Percentiles rank a stretch among this genome's conserved stretches.
Evolutionary conservation across 2,888 invertebrate genomes (phyloP).

Genomic region (Acheta domesticus): DNA sequence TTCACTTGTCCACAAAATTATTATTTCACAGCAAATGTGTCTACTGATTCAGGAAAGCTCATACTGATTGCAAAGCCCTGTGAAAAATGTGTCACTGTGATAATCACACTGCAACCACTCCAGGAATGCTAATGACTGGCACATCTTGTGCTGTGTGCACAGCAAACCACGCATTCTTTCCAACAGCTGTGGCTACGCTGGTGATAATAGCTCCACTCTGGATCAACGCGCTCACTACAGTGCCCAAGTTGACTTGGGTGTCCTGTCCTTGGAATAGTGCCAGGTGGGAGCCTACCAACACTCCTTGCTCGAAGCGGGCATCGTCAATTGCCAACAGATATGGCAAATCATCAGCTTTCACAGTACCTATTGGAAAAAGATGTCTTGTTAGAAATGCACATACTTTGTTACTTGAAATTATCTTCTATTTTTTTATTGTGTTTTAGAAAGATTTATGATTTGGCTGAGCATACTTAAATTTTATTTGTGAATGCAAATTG

Average conservation of each 20-base stretch:
- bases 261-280: constrained; percentile 39
- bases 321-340: constrained; percentile 47
- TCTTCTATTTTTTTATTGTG: not conserved
- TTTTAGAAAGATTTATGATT: too few species aligned
- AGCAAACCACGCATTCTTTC: constrained; percentile 44
- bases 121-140: constrained; percentile 28
- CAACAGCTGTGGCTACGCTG: constrained; percentile 44
- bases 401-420: not conserved
- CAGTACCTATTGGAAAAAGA: constrained; percentile 43
- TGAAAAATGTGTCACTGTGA: not conserved
- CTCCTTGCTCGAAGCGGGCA: constrained; percentile 44
- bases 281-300: constrained; percentile 42
- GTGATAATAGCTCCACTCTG: constrained; percentile 43
- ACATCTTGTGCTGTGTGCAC: constrained; percentile 43
- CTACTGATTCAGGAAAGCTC: not conserved
- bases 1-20: not conserved
- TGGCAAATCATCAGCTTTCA: constrained; percentile 43
- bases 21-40: not conserved
- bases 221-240: constrained; percentile 44
- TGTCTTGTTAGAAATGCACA: too few species aligned
- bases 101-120: constrained; percentile 29
- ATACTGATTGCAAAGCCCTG: not conserved
- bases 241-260: constrained; percentile 40
- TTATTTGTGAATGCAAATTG: too few species aligned
- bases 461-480: too few species aligned